These are phyloP conservation scores for Condylura cristata DNA, from an alignment of 2,113 vertebrate genomes.

Conservation along the genomic window DNA sequence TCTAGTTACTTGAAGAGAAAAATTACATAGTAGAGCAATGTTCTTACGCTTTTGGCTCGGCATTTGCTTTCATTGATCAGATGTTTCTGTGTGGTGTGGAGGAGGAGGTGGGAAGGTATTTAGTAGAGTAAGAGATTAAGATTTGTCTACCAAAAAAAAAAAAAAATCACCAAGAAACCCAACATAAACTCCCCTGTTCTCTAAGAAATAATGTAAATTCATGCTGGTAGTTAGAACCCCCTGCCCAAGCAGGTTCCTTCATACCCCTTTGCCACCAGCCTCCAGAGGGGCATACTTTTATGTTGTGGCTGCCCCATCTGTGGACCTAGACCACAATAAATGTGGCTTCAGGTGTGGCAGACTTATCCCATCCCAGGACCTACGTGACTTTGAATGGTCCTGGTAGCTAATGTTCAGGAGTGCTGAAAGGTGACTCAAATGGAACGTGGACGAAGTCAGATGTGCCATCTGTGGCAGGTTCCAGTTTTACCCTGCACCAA, in stretches of 20 bases:
- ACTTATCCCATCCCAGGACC: background rate
- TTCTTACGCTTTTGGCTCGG: background rate
- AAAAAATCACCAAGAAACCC: background rate
- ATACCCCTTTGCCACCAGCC: background rate
- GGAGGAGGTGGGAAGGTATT: background rate
- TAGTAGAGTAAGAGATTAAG: constrained; percentile 21
- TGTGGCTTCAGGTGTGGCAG: background rate
- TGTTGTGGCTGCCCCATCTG: background rate
- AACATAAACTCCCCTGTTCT: background rate
- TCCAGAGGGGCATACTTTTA: background rate
- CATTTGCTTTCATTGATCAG: background rate
- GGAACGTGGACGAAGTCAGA: background rate
- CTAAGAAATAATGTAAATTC: constrained; percentile 5
- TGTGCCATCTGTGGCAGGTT: background rate
- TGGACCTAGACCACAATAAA: background rate
- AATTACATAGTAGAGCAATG: background rate
- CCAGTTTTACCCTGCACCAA: background rate
- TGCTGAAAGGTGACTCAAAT: background rate
- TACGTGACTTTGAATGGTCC: background rate
- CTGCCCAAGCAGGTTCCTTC: background rate
- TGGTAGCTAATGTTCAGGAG: background rate
- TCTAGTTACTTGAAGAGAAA: background rate
- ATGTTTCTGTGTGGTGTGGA: background rate
- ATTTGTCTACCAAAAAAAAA: background rate
- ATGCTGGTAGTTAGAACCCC: background rate